phyloP scores from a whole-genome alignment of 1,140 invertebrate species.

The Orius insidiosus region DNA sequence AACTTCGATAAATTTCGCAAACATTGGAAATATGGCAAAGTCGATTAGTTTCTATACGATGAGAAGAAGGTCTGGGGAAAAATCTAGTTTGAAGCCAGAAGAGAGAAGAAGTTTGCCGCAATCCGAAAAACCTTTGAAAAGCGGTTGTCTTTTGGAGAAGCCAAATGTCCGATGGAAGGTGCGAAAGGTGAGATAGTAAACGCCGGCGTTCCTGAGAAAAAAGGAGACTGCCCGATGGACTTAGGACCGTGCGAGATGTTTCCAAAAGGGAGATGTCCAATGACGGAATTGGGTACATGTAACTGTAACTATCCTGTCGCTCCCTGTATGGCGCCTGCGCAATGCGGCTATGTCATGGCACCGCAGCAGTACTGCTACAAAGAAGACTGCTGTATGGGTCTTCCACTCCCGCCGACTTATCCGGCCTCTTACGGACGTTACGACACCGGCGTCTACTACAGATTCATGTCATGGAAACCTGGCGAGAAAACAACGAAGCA shows the following conservation, averaged over 20 bases:
- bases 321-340: not conserved
- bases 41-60: too few species aligned
- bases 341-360: not conserved
- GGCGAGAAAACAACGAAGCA: not conserved
- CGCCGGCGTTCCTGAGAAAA: too few species aligned
- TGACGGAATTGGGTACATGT: not conserved
- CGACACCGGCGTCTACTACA: not conserved
- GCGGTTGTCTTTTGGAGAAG: too few species aligned
- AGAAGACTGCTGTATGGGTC: conserved; percentile 1
- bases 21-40: too few species aligned
- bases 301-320: not conserved
- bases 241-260: not conserved
- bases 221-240: not conserved
- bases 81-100: too few species aligned
- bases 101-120: too few species aligned
- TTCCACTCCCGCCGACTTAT: not conserved
- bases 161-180: too few species aligned
- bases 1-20: too few species aligned
- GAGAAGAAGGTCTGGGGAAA: too few species aligned
- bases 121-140: too few species aligned
- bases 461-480: not conserved
- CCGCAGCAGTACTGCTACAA: not conserved
- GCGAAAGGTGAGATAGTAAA: too few species aligned
- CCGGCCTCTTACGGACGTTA: not conserved
- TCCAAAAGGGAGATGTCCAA: not conserved